Evolutionary conservation across 2,797 vertebrate genomes (phyloP), one percentile per base, ranked within the genome.

Genomic region (Catamblyrhynchus diadema): DNA sequence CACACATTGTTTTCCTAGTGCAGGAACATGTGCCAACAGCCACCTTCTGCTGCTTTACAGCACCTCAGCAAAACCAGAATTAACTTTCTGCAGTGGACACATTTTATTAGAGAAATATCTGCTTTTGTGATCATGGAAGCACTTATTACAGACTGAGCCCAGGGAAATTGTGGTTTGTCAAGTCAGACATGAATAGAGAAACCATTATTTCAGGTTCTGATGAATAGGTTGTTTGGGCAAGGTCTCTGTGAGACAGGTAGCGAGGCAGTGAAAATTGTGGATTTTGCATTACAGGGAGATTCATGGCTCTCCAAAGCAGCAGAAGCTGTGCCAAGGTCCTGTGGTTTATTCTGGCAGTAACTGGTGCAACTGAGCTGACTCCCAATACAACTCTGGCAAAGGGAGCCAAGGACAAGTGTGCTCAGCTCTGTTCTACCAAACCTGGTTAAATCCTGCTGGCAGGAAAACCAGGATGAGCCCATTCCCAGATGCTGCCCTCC

Each of bases 11-110:
- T 74, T 59, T 91, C 50, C 72, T 51, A 17, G 28, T 22, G 56
- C 64, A 65, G 33, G 75, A 87, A 75, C 81, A 19, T 54, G 84
- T 81, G 93, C 87, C 92, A 95, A 39, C 86, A 96, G 75, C 83
- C 71, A 67, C 74, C 53, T 51, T 35, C 39, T 45, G 74, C 86
- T 41, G 81, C 69, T 90, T 35, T n/a, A 57, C 1, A 44, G 84
- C 81, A 32, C 61, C 83, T 64, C 35, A 32, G 60, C 13, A 48
- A 79, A 66, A 57, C 0, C 13, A 84, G 53, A 81, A 80, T 47
- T 39, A 82, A 51, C 88, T 81, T 82, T 56, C 28, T 77, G 56
- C 51, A 51, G 59, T 32, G 71, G 84, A 45, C 81, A 61, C 20
- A 5, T 72, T 69, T 79, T 39, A 51, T 84, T 73, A 86, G 27